Evolutionary conservation across 1,140 invertebrate species (phyloP).

Genomic region (Cepaea nemoralis): DNA sequence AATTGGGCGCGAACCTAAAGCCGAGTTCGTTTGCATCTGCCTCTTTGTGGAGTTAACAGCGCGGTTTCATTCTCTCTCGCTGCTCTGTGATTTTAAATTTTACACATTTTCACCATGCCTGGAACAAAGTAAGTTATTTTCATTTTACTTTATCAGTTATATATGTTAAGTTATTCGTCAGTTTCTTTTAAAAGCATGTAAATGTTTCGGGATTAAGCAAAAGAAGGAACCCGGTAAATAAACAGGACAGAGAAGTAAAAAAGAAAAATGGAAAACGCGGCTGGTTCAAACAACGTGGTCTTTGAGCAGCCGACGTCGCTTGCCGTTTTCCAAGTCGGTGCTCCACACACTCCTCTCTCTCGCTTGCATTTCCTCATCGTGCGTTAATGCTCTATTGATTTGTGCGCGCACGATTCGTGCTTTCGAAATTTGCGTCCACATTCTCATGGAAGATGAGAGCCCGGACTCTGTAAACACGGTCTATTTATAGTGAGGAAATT

Average conservation of each 20-base stretch:
- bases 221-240: no score
- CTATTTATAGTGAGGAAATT: no score
- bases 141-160: background rate
- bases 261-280: no score
- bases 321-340: no score
- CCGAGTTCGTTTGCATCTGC: slow-evolving; percentile 6
- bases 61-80: background rate
- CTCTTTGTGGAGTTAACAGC: slow-evolving; percentile 18
- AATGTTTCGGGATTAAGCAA: no score
- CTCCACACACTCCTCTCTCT: background rate
- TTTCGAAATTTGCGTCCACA: background rate
- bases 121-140: slow-evolving; percentile 49
- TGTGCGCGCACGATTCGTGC: background rate
- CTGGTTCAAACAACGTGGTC: no score
- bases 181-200: no score
- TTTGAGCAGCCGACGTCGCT: background rate
- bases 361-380: background rate
- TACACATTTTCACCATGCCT: slow-evolving; percentile 43
- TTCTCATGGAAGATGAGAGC: no score
- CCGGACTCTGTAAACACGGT: no score
- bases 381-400: slow-evolving; percentile 9
- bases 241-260: no score
- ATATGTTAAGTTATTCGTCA: no score
- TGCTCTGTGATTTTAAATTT: background rate
- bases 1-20: slow-evolving; percentile 46